Conservation (phyloP, 1,140 invertebrate genomes). For the Anagrus nilaparvatae region DNA sequence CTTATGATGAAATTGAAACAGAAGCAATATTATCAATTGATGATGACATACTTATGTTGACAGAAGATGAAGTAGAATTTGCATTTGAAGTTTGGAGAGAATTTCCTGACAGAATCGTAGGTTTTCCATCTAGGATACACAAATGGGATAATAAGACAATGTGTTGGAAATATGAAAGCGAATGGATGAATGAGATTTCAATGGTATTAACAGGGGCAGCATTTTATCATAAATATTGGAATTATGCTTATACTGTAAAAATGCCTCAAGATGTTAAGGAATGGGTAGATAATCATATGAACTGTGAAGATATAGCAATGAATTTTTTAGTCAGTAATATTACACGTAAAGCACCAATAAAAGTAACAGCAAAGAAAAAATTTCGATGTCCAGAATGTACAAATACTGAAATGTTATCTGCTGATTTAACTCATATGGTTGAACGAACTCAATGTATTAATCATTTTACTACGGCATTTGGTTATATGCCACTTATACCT, state of each 20-base stretch:
- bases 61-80: slow-evolving; percentile 86
- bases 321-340: slow-evolving; percentile 85
- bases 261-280: slow-evolving; percentile 70
- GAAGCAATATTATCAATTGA: slow-evolving; percentile 86
- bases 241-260: slow-evolving; percentile 74
- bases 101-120: slow-evolving; percentile 85
- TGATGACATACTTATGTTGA: slow-evolving; percentile 91
- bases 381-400: slow-evolving; percentile 94
- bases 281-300: slow-evolving; percentile 87
- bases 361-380: slow-evolving; percentile 95
- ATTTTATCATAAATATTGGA: slow-evolving; percentile 90
- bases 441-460: slow-evolving; percentile 89
- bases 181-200: slow-evolving; percentile 90
- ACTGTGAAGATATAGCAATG: slow-evolving; percentile 93
- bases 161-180: slow-evolving; percentile 84
- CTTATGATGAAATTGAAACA: slow-evolving; percentile 87
- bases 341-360: slow-evolving; percentile 89
- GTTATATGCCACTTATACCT: slow-evolving; percentile 75
- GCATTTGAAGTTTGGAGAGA: slow-evolving; percentile 82
- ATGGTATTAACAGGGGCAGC: slow-evolving; percentile 91
- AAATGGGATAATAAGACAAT: slow-evolving; percentile 77
- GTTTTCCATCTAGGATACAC: slow-evolving; percentile 83
- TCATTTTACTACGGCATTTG: slow-evolving; percentile 72
- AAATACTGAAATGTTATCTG: slow-evolving; percentile 89
- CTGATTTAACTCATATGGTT: slow-evolving; percentile 86